Base-by-base conservation (phyloP, 2,888 invertebrate genomes). In the Microctonus brassicae region DNA sequence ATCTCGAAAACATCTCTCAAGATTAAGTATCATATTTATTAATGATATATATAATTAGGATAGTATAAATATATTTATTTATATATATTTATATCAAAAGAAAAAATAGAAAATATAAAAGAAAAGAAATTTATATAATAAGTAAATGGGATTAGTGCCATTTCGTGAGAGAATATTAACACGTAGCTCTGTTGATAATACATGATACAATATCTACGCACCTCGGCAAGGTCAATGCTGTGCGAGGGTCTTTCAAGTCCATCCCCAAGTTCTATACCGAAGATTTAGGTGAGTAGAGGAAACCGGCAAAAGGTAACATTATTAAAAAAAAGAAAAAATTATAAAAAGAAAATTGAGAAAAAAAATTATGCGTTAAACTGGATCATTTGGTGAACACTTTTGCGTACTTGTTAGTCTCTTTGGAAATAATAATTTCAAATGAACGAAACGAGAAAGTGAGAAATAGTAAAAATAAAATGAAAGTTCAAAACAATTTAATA, bases 161-260 rank as follows among this genome's bases (percentile, higher is more conserved):
- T 86, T 87, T 87, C 87, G 87, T 87, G 86, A 87, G 84, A 87
- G 81, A 86, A 87, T 87, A 87, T 87, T 87, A 87, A 87, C 86
- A 87, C 87, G 87, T 87, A 87, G 87, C 86, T 87, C 87, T 87
- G 87, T 87, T 87, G 87, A 86, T 86, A 87, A 87, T 87, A 86
- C 87, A 87, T 87, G 87, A 73, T 87, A 87, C 87, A 84, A 87
- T 86, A 86, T 87, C 87, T 87, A 84, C 86, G 86, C 87, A 86
- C 83, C 86, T 87, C 82, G 87, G 86, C 87, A 87, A 87, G 87
- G 86, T 87, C 87, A 86, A 85, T 86, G 87, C 87, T 87, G 87
- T 85, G 83, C 84, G 85, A 87, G 87, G 87, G 87, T 87, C 87
- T 87, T 86, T 84, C 87, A 85, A 86, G 87, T 86, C 85, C 87